phyloP scores from a whole-genome alignment of 2,888 invertebrate species.

The Blastobasis lacticolella region DNA sequence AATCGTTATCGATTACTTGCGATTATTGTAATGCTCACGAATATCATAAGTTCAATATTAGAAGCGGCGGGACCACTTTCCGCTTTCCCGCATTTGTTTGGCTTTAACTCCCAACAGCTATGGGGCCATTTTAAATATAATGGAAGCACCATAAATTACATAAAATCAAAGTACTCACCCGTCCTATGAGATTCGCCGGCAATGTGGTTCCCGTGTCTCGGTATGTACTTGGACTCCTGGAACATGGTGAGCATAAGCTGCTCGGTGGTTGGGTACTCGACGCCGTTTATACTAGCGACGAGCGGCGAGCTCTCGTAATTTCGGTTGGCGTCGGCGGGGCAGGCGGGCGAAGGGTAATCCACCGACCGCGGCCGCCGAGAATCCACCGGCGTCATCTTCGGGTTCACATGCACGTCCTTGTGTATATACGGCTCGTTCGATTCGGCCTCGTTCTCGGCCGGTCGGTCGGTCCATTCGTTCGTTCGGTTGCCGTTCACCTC shows the following conservation, averaged over 20 bases:
- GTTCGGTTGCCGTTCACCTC: conserved; percentile 51
- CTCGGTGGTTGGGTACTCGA: conserved; percentile 66
- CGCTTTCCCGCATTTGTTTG: too few species aligned
- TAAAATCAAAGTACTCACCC: conserved; percentile 35
- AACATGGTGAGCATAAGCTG: conserved; percentile 66
- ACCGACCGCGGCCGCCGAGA: conserved; percentile 56
- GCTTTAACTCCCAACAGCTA: too few species aligned
- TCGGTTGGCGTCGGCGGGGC: conserved; percentile 38
- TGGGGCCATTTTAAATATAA: background rate
- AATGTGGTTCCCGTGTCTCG: conserved; percentile 50
- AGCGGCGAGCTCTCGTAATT: conserved; percentile 60
- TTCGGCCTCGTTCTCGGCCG: conserved; percentile 46
- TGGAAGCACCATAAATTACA: background rate
- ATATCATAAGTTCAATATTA: too few species aligned
- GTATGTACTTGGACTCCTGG: conserved; percentile 62
- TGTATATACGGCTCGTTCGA: conserved; percentile 58
- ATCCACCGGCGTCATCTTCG: conserved; percentile 70
- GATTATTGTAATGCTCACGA: too few species aligned
- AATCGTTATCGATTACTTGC: too few species aligned
- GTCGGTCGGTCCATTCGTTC: conserved; percentile 36
- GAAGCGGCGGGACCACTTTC: too few species aligned
- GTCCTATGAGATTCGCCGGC: conserved; percentile 56
- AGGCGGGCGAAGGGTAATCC: conserved; percentile 40
- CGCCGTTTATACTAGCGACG: conserved; percentile 63
- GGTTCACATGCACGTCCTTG: conserved; percentile 69